phyloP scores from a whole-genome alignment of 2,113 vertebrate genomes.

The Entomyzon cyanotis region DNA sequence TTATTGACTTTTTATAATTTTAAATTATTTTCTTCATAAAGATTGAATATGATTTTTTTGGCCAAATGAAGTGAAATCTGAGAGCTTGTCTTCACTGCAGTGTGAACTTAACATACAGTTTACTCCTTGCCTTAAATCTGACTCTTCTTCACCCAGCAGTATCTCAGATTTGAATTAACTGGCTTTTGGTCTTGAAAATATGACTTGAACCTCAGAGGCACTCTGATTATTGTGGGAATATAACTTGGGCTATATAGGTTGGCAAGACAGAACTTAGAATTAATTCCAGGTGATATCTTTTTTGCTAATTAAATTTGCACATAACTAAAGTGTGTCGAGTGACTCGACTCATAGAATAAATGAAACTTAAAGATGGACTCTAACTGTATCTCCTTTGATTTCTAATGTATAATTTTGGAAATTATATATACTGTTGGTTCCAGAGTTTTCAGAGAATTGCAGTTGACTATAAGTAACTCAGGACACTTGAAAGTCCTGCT shows the following conservation, averaged over 20 bases:
- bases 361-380: neutral
- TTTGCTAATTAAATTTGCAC: neutral
- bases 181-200: neutral
- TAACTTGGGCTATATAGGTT: neutral
- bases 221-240: neutral
- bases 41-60: neutral
- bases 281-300: neutral
- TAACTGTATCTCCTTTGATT: neutral
- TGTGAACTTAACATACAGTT: neutral
- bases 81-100: constrained; percentile 11
- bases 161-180: neutral
- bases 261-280: neutral
- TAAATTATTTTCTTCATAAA: constrained; percentile 4
- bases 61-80: neutral
- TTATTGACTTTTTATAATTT: constrained; percentile 9
- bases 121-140: neutral
- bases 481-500: neutral
- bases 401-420: neutral
- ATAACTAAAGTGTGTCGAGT: neutral
- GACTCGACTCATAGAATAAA: neutral
- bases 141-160: neutral
- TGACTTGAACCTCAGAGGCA: neutral
- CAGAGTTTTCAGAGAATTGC: neutral
- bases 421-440: neutral
- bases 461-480: neutral